phyloP scores from a whole-genome alignment of 1,140 invertebrate genomes.

The Calosoma granatense region DNA sequence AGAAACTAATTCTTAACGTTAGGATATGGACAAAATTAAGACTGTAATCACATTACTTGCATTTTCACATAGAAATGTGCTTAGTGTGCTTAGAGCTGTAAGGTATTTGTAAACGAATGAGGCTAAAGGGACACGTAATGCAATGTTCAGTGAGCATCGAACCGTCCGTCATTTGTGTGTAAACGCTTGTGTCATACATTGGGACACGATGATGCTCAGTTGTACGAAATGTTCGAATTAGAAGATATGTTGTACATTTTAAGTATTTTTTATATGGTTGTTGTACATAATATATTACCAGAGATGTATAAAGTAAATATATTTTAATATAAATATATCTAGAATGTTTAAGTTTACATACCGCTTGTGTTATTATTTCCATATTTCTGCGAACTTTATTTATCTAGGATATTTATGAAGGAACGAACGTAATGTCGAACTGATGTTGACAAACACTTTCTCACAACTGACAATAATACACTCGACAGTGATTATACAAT shows the following conservation, averaged over 20 bases:
- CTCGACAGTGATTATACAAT: no score
- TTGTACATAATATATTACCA: constrained; percentile 25
- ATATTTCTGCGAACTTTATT: not conserved
- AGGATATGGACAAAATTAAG: constrained; percentile 13
- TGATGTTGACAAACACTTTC: no score
- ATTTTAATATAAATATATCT: constrained; percentile 21
- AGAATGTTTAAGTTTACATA: not conserved
- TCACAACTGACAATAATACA: no score
- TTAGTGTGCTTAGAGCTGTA: not conserved
- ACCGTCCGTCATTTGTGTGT: not conserved
- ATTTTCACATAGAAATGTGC: constrained; percentile 14
- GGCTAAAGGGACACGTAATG: constrained; percentile 25
- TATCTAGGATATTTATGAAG: not conserved
- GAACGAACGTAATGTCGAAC: no score
- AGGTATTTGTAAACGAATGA: constrained; percentile 13
- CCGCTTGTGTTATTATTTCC: not conserved
- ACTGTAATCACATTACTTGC: constrained; percentile 13
- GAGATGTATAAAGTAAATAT: constrained; percentile 26
- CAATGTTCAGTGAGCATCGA: constrained; percentile 21
- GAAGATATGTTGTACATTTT: constrained; percentile 20
- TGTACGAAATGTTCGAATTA: constrained; percentile 12
- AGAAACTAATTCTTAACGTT: constrained; percentile 10
- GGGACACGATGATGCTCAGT: not conserved
- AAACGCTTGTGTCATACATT: not conserved
- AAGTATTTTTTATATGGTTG: constrained; percentile 22